Conservation (phyloP, 2,113 vertebrate species). For the Anhinga rufa region DNA sequence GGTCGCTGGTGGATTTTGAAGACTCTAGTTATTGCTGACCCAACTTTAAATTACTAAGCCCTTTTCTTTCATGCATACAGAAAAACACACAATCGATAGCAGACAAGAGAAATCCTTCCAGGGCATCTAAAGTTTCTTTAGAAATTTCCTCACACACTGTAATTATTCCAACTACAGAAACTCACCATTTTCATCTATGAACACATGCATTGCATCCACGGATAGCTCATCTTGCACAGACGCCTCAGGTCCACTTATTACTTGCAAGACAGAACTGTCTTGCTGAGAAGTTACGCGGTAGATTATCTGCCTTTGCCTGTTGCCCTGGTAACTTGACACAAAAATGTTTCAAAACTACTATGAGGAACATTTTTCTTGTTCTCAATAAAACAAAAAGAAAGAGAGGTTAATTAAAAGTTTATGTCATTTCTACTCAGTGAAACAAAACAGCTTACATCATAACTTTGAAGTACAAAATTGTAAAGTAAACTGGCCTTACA, state of each 20-base stretch:
- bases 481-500: slow-evolving; percentile 69
- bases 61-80: neutral
- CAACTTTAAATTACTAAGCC: neutral
- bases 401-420: slow-evolving; percentile 61
- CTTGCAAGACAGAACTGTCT: slow-evolving; percentile 94
- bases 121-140: neutral
- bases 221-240: slow-evolving; percentile 80
- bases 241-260: slow-evolving; percentile 92
- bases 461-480: slow-evolving; percentile 49
- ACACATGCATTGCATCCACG: slow-evolving; percentile 75
- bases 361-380: slow-evolving; percentile 41
- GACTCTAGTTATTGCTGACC: neutral
- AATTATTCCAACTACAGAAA: neutral
- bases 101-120: neutral
- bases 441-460: slow-evolving; percentile 46
- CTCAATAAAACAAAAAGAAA: slow-evolving; percentile 63
- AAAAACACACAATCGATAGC: neutral
- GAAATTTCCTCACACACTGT: neutral
- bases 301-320: slow-evolving; percentile 90
- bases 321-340: slow-evolving; percentile 88
- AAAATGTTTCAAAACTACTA: slow-evolving; percentile 55
- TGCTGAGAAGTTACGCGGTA: slow-evolving; percentile 94
- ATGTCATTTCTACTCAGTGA: slow-evolving; percentile 36
- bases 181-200: slow-evolving; percentile 77
- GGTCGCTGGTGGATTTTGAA: neutral